phyloP scores from a whole-genome alignment of 2,797 vertebrate species.

The Telmatherina bonti region DNA sequence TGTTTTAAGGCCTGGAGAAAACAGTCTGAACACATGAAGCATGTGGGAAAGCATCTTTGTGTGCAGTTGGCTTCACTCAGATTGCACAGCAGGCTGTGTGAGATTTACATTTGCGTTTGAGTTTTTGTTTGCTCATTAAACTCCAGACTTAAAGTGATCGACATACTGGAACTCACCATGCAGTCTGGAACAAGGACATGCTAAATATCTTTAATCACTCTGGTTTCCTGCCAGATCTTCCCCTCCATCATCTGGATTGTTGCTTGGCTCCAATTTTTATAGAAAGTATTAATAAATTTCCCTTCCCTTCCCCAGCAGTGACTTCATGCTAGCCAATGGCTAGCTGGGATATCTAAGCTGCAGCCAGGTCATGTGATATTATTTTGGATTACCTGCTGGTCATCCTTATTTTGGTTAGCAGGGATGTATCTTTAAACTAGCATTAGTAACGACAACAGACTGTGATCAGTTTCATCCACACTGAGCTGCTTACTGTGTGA shows the following conservation, averaged over 20 bases:
- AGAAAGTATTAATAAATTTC: neutral
- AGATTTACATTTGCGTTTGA: slow-evolving; percentile 9
- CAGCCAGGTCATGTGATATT: neutral
- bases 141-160: slow-evolving; percentile 9
- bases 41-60: neutral
- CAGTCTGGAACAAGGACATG: slow-evolving; percentile 10
- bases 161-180: slow-evolving; percentile 6
- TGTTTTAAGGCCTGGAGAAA: neutral
- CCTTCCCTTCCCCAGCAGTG: neutral
- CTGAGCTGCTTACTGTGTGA: slow-evolving; percentile 87
- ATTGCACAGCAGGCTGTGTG: slow-evolving; percentile 6
- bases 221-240: neutral
- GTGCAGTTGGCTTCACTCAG: slow-evolving; percentile 12
- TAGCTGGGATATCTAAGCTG: neutral
- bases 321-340: neutral
- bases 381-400: neutral
- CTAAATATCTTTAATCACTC: slow-evolving; percentile 4
- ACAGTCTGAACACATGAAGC: neutral
- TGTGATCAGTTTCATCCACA: neutral
- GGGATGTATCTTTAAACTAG: too few relatives aligned
- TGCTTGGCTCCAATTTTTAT: neutral
- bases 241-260: neutral
- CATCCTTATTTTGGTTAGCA: neutral
- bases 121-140: slow-evolving; percentile 14
- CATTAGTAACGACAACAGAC: too few relatives aligned